Evolutionary conservation across 2,797 vertebrate species (phyloP).

Genomic region (Naso thynnoides): DNA sequence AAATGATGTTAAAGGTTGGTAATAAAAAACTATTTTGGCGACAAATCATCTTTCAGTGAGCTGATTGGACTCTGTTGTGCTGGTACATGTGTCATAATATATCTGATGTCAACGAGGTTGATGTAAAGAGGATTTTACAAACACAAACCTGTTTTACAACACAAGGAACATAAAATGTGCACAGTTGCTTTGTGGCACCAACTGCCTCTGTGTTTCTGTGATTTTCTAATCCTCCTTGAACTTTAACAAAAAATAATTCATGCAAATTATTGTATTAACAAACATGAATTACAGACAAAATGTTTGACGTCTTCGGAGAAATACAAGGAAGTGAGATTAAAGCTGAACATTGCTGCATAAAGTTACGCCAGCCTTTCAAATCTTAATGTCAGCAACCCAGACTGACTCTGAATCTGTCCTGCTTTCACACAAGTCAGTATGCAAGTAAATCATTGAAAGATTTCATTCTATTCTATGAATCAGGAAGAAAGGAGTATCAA

Average conservation of each 20-base stretch:
- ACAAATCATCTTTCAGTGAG: slow-evolving; percentile 4
- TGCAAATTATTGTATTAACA: not conserved
- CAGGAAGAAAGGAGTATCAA: slow-evolving; percentile 68
- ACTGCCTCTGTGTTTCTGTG: not conserved
- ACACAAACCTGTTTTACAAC: not conserved
- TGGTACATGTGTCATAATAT: not conserved
- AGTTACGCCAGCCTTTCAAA: not conserved
- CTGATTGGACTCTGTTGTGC: not conserved
- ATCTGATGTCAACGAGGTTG: not conserved
- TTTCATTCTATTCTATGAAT: slow-evolving; percentile 66
- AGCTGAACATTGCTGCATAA: not conserved
- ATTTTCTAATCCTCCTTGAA: not conserved
- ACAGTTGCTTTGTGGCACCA: not conserved
- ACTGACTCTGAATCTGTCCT: slow-evolving; percentile 10
- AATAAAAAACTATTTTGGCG: slow-evolving; percentile 1
- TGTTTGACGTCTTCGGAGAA: not conserved
- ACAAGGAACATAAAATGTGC: not conserved
- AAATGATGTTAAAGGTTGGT: not conserved
- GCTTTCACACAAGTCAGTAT: slow-evolving; percentile 18
- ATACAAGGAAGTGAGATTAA: not conserved
- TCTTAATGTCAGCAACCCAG: not conserved
- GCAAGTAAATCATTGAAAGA: slow-evolving; percentile 72
- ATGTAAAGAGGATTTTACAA: not conserved
- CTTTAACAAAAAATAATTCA: not conserved
- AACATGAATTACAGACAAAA: not conserved